Base-by-base conservation (phyloP, 2,113 vertebrate genomes). In the Prolemur simus region DNA sequence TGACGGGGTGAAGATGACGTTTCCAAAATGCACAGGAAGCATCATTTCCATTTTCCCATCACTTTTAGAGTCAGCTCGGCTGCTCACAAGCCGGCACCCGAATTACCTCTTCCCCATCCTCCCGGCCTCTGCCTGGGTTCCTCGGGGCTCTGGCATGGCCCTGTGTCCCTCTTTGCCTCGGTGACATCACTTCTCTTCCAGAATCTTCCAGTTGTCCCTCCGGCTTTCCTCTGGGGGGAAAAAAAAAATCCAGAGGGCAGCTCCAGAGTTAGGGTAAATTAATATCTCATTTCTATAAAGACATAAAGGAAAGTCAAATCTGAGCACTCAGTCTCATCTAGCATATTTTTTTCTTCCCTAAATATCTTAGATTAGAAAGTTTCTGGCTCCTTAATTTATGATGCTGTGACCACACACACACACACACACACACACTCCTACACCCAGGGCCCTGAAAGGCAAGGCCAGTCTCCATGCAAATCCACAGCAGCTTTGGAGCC, bases 391-490 rank as follows among this genome's bases (percentile, higher is more conserved):
- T 80, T 89, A 47, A 66, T 21, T 71, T 34, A 52, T 54, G 32
- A 56, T 20, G 17, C 25, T 77, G 91, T 87, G 91, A 91, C 68
- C 63, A 83, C 86, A 73, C 76, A 14, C 25, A 23, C 1, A 3
- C 64, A 64, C 73, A 95, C 84, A 88, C 54, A 23, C n/a, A 77
- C 17, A 34, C 58, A 29, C 14, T 47, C 8, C 29, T 18, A n/a
- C 9, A 64, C 76, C 73, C 87, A 94, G 84, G 60, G 47, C 68
- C 68, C 95, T 87, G 92, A 76, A 86, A 94, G 42, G 69, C 6
- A 32, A 96, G 39, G 69, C 94, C 78, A 68, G 87, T 77, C 71
- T 89, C 63, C 77, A 29, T 81, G 29, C 85, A 81, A 88, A 94
- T 69, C 42, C 95, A 80, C 68, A 87, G 12, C 25, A n/a, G 52